Evolutionary conservation across 2,797 vertebrate genomes (phyloP), one percentile per base, ranked within the genome.

Genomic region (Gadopsis bispinosus): DNA sequence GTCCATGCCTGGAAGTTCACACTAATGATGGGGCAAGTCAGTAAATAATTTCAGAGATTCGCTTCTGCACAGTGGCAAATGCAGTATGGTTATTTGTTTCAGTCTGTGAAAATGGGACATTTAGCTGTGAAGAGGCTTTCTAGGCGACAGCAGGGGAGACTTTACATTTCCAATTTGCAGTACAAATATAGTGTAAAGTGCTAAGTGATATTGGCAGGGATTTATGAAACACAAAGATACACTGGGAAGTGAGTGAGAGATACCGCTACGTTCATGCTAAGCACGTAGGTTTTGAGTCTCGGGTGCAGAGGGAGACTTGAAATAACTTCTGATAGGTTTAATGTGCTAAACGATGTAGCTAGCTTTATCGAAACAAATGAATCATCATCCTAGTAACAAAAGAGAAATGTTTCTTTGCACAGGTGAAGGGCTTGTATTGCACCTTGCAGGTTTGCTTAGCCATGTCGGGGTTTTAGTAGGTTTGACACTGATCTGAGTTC

Each of bases 31-130:
- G 69, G 58, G 50, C 65, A 75, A 85, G 77, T 81, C 74, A 62
- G 73, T 87, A 79, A 87, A 85, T 88, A 17, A 81, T 81, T 70
- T 66, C 73, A 60, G 37, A 83, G 61, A 69, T 67, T 80, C 55
- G 66, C 53, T 61, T 58, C 41, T 62, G 69, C 51, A 53, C 43
- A 35, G 50, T 64, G 56, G 16, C 48, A 55, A 63, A 39, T 12
- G 4, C 43, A 54, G 14, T 37, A 60, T 41, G 37, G 45, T 3
- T 35, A 43, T 88, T 82, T 65, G 73, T 81, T 75, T 1, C 17
- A 56, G 8, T 75, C 55, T 69, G 64, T 69, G 35, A 61, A 84
- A 82, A 81, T 65, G 19, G 76, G 48, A 68, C 54, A 62, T 75
- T 83, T 51, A 58, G 56, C 12, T 69, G 35, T 41, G 13, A 73